These are phyloP conservation scores for Clarias macrocephalus DNA, from an alignment of 2,113 vertebrate species.

Conservation along the genomic window DNA sequence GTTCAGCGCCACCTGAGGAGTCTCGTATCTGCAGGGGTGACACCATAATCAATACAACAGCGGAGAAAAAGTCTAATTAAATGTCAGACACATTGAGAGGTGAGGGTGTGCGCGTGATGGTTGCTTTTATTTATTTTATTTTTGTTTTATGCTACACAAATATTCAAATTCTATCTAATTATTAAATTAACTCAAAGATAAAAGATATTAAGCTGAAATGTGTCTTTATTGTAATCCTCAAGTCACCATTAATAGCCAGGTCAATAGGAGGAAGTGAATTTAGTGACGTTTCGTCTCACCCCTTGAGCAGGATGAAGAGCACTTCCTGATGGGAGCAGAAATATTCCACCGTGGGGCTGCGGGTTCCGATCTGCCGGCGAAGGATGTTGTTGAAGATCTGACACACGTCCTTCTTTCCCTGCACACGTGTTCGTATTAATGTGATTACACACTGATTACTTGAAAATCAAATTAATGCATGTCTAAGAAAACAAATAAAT, in stretches of 20 bases:
- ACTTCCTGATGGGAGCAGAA: conserved; percentile 93
- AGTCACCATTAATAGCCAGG: not conserved
- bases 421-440: conserved; percentile 36
- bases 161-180: not conserved
- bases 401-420: conserved; percentile 97
- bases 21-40: conserved; percentile 82
- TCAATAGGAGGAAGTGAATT: not conserved
- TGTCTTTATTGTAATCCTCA: not conserved
- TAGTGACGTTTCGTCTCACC: conserved; percentile 71
- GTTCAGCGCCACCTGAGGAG: conserved; percentile 88
- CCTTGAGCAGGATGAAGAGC: conserved; percentile 91
- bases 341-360: conserved; percentile 92
- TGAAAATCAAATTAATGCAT: not conserved
- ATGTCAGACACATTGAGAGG: not conserved
- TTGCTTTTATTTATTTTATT: not conserved
- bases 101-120: not conserved
- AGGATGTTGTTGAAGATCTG: conserved; percentile 99
- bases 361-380: conserved; percentile 90
- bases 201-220: not conserved
- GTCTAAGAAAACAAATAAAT: not conserved
- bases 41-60: not conserved
- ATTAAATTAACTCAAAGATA: not conserved
- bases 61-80: not conserved
- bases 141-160: not conserved
- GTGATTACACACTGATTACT: not conserved